These are phyloP conservation scores for Falco biarmicus DNA, from an alignment of 2,797 vertebrate genomes.

Conservation along the genomic window DNA sequence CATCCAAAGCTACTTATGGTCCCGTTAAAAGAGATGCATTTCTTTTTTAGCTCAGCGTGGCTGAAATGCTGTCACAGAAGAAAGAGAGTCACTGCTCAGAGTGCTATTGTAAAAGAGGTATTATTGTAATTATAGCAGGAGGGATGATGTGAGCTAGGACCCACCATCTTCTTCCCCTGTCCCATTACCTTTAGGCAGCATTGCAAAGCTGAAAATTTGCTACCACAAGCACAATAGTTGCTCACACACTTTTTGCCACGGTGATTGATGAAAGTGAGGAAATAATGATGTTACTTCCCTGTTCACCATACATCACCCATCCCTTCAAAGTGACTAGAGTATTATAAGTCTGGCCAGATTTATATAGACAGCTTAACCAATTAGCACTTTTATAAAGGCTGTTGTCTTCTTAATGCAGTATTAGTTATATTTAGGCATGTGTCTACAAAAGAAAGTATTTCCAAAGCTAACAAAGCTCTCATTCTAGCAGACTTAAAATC, in stretches of 20 bases:
- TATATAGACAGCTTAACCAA: neutral
- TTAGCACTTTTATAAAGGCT: constrained; percentile 33
- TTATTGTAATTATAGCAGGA: constrained; percentile 35
- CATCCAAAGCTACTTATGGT: constrained; percentile 62
- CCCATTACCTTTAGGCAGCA: neutral
- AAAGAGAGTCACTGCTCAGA: constrained; percentile 26
- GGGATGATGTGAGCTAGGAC: neutral
- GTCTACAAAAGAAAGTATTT: constrained; percentile 8
- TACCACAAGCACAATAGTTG: constrained; percentile 24
- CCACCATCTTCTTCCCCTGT: neutral
- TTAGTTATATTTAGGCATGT: constrained; percentile 16
- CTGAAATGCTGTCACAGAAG: constrained; percentile 55
- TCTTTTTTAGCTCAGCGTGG: constrained; percentile 45
- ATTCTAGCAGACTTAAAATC: neutral
- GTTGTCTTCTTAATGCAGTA: neutral
- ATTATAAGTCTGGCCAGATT: neutral
- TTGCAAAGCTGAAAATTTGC: constrained; percentile 48
- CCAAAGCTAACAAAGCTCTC: neutral
- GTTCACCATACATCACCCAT: constrained; percentile 7
- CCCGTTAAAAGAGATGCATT: constrained; percentile 54
- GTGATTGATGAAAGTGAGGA: constrained; percentile 40
- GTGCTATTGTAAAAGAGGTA: constrained; percentile 24
- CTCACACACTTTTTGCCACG: neutral
- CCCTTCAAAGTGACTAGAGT: neutral
- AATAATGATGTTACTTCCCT: constrained; percentile 41